A percentile compares a stretch with the other conserved stretches of the same genome.
Evolutionary conservation across 2,888 invertebrate species (phyloP).

Genomic region (Eugnorisma glareosa): DNA sequence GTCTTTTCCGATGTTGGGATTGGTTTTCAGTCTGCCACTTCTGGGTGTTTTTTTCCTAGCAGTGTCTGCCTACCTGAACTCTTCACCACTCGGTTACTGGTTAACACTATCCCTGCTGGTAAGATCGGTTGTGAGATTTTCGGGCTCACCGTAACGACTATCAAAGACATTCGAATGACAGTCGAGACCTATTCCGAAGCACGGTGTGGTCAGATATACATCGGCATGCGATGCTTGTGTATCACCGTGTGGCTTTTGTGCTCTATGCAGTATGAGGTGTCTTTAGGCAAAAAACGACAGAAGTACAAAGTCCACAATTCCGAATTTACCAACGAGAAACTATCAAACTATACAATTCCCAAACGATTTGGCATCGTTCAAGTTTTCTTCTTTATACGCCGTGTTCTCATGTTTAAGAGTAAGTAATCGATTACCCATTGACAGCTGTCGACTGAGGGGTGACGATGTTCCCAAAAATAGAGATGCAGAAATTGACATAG

Average conservation of each 20-base stretch:
- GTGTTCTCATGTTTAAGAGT: constrained; percentile 23
- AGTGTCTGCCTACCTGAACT: not conserved
- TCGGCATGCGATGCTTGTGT: not conserved
- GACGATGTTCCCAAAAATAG: constrained; percentile 24
- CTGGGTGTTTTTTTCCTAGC: not conserved
- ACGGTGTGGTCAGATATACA: not conserved
- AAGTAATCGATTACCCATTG: constrained; percentile 50
- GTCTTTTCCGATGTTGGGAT: not conserved
- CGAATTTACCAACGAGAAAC: not conserved
- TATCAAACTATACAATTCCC: constrained; percentile 3
- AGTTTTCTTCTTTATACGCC: not conserved
- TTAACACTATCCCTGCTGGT: not conserved
- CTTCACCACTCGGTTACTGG: not conserved
- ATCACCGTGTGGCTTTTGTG: not conserved
- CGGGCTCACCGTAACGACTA: not conserved
- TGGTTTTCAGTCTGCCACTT: not conserved
- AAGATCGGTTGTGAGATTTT: not conserved
- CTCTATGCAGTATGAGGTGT: not conserved
- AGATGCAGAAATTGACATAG: not conserved
- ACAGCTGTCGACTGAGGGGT: constrained; percentile 48
- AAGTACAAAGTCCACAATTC: not conserved
- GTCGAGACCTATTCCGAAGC: not conserved
- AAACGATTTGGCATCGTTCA: not conserved
- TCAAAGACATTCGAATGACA: not conserved
- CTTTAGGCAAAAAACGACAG: not conserved